These are phyloP conservation scores for Paramuricea clavata DNA, from an alignment of 92 coral and sea anemone species.

Conservation along the genomic window DNA sequence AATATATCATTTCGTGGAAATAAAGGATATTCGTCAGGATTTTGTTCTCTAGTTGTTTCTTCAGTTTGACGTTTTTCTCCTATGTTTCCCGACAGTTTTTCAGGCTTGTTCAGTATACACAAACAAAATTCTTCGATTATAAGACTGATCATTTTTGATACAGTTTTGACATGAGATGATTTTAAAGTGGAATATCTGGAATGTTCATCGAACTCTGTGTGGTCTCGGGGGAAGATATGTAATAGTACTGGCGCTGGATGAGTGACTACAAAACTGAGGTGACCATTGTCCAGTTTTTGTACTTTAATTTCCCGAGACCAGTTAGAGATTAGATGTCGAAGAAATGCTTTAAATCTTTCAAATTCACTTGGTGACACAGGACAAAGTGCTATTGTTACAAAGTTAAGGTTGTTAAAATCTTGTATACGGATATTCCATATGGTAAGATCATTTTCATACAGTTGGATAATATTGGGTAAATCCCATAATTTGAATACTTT, in stretches of 20 bases:
- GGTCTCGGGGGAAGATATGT: neutral
- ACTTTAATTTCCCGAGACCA: constrained; percentile 11
- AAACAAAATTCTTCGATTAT: neutral
- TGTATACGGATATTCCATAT: neutral
- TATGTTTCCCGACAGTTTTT: neutral
- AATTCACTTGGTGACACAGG: neutral
- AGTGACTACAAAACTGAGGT: neutral
- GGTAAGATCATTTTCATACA: neutral
- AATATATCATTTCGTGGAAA: neutral
- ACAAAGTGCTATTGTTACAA: neutral
- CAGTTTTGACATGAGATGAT: neutral
- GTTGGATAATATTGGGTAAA: neutral
- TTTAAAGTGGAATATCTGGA: neutral
- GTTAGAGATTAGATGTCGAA: constrained; percentile 6
- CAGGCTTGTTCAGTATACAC: neutral
- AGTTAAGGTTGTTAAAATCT: neutral
- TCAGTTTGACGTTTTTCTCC: neutral
- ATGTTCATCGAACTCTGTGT: neutral
- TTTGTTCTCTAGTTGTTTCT: neutral
- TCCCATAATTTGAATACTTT: neutral
- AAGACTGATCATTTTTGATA: neutral
- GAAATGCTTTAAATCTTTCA: neutral
- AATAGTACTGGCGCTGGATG: neutral
- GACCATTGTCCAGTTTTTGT: neutral
- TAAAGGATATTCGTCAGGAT: neutral